These are phyloP conservation scores for Oreochromis niloticus DNA, from an alignment of 2,113 vertebrate genomes.

Conservation along the genomic window DNA sequence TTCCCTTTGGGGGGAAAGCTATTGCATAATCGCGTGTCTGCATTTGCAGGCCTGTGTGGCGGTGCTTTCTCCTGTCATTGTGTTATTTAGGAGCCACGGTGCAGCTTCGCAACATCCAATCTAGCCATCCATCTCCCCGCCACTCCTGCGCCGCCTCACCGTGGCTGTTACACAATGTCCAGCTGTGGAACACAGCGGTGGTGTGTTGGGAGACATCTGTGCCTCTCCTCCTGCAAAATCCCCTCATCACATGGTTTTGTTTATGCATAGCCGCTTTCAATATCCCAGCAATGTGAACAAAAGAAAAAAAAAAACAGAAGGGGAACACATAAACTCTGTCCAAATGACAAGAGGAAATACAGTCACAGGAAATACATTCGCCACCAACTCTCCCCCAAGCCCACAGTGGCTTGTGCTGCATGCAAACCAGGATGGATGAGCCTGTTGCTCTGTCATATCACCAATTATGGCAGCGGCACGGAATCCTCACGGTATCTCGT, in stretches of 20 bases:
- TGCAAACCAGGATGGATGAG: conserved; percentile 41
- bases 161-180: conserved; percentile 61
- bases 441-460: background rate
- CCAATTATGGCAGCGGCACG: background rate
- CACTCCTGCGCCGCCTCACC: conserved; percentile 18
- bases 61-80: conserved; percentile 31
- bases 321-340: conserved; percentile 58
- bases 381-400: conserved; percentile 42
- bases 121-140: conserved; percentile 29
- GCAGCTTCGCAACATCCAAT: conserved; percentile 30
- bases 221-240: conserved; percentile 58
- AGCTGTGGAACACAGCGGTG: conserved; percentile 44
- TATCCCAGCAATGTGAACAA: conserved; percentile 42
- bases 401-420: conserved; percentile 50
- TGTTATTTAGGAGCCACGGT: conserved; percentile 45
- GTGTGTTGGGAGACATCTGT: conserved; percentile 65
- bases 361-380: conserved; percentile 68
- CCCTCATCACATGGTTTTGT: conserved; percentile 74
- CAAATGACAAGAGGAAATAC: conserved; percentile 73
- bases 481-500: background rate
- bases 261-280: conserved; percentile 64
- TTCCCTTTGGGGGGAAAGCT: background rate
- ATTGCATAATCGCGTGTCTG: conserved; percentile 38
- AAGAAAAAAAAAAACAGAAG: background rate
- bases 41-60: conserved; percentile 13